Base-by-base conservation (phyloP, 2,113 vertebrate species). In the Oreochromis spilurus region DNA sequence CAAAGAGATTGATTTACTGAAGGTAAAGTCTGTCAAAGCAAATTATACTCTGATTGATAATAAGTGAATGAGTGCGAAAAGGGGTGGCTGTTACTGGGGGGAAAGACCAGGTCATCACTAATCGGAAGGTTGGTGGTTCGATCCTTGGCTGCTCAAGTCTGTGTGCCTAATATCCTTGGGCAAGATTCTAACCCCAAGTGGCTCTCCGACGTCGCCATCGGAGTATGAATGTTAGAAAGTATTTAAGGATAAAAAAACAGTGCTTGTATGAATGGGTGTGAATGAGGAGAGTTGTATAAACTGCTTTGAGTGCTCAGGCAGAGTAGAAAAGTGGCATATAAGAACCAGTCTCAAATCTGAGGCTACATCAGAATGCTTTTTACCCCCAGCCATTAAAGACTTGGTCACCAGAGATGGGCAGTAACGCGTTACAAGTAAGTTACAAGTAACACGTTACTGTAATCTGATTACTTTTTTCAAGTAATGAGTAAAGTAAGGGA, bases 1-100 rank as follows among this genome's bases (percentile, higher is more conserved):
- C 94, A 98, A 98, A 91, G 98, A 99, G 95, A 99, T 99, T 7
- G 98, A 98, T 91, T 97, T 99, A 54, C 89, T 99, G 54, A 99
- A 98, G 97, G 98, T 98, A 94, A 96, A 95, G 17, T 60, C 19
- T 65, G 19, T 65, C 60, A 7, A n/a, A 65, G 60, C 60, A n/a
- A 38, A 12, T 36, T 36, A 11, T 36, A 36, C 31, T n/a, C 16
- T 60, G 16, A 29, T 60, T 60, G 16, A 60, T 60, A 34, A 60
- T 34, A 60, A 60, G 31, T n/a, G 17, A 36, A 65, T n/a, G 34
- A 36, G 31, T 4, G 31, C 6, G 8, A 58, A 58, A 31, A 17
- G 16, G 14, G 55, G 55, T 58, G 55, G 55, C 55, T 9, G 26
- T 58, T 58, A 58, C 26, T 29, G 26, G 31, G 57, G 57, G 31